Conservation (phyloP, 2,113 vertebrate species). For the Pollimyrus isidori region DNA sequence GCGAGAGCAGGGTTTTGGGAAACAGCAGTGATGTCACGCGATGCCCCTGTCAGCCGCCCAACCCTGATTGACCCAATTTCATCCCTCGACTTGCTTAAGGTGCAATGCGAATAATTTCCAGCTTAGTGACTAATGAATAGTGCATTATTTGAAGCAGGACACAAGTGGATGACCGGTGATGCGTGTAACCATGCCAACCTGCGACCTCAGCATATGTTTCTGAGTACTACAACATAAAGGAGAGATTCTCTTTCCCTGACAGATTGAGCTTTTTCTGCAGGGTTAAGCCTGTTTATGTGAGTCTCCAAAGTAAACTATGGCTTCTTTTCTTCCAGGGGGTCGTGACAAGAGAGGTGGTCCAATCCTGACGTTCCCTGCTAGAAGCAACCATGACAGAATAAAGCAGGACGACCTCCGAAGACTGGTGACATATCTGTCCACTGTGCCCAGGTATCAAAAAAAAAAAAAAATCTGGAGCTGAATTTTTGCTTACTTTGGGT, state of each 20-base stretch:
- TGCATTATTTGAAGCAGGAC: not conserved
- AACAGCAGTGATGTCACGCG: conserved; percentile 2
- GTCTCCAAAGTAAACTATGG: not conserved
- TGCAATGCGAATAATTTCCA: not conserved
- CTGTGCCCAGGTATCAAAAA: conserved; percentile 78
- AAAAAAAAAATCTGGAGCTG: not conserved
- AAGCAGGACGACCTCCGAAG: conserved; percentile 91
- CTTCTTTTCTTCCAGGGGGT: conserved; percentile 69
- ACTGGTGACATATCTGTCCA: conserved; percentile 96
- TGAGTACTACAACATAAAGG: not conserved
- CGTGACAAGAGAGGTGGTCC: conserved; percentile 95
- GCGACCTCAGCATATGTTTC: not conserved
- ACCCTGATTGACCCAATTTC: not conserved
- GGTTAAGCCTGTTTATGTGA: not conserved
- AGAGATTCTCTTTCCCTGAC: not conserved
- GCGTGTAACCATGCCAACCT: not conserved
- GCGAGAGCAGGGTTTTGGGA: not conserved
- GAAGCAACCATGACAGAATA: conserved; percentile 99
- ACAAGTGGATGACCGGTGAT: not conserved
- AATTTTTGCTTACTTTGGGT: not conserved
- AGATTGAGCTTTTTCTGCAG: not conserved
- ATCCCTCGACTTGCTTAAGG: not conserved
- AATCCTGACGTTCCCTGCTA: conserved; percentile 90
- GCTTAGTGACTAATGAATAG: not conserved
- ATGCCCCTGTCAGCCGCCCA: not conserved